These are phyloP conservation scores for Gortyna flavago DNA, from an alignment of 2,888 invertebrate genomes.

Conservation along the genomic window DNA sequence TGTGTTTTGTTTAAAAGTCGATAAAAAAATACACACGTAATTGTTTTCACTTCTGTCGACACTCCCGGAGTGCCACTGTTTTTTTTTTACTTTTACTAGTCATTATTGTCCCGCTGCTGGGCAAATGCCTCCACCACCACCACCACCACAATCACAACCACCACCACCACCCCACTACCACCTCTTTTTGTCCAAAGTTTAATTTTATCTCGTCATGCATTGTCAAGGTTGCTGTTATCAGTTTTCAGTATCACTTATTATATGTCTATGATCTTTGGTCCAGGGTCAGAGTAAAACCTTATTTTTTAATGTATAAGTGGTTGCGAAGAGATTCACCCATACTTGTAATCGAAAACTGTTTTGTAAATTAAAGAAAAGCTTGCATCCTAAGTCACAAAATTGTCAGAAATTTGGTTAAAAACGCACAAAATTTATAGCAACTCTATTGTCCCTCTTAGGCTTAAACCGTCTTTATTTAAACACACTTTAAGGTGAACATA, in stretches of 20 bases:
- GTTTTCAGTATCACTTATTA: neutral
- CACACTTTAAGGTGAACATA: conserved; percentile 52
- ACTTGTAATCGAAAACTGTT: neutral
- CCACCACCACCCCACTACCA: neutral
- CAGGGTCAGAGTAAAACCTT: neutral
- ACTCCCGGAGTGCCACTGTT: too few species aligned
- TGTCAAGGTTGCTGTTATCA: neutral
- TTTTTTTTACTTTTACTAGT: neutral
- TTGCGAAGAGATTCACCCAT: neutral
- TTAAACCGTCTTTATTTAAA: conserved; percentile 41
- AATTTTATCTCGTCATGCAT: neutral
- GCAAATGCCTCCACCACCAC: neutral
- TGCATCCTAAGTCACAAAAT: neutral
- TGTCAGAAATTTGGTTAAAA: conserved; percentile 7
- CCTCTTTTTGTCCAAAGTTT: neutral
- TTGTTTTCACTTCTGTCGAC: too few species aligned
- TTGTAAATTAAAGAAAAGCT: neutral
- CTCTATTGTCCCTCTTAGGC: neutral
- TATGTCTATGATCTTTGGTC: neutral
- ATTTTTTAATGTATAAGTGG: neutral
- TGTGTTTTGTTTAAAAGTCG: too few species aligned
- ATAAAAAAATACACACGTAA: too few species aligned
- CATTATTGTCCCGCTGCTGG: neutral
- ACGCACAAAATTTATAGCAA: neutral
- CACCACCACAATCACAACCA: too few species aligned